Base-by-base conservation (phyloP, 2,888 invertebrate species). In the Colletes collaris region DNA sequence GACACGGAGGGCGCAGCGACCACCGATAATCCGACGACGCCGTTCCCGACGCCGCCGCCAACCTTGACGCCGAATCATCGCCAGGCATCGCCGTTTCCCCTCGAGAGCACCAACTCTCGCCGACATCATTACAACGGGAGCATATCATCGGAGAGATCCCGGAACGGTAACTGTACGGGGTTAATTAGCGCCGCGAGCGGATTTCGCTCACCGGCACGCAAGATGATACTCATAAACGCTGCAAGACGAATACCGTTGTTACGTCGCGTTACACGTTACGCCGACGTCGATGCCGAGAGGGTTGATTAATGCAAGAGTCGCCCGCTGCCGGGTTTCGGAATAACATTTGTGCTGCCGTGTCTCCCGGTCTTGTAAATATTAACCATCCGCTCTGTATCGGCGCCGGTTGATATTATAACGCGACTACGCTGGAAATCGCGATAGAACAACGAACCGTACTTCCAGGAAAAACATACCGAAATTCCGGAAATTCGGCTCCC, bases 21-120 rank as follows among this genome's bases (percentile, higher is more conserved):
- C 69, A 94, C 94, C 63, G 94, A 94, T 91, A 94, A 94, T 90
- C 94, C 94, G 59, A 94, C 94, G 55, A 94, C 94, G 80, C 94
- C 94, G 56, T 94, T 94, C 87, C 94, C 94, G 52, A 94, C 94
- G 55, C 94, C 94, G 68, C 94, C 94, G 49, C 94, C 95, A 60
- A 94, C 94, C 37, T 94, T 95, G 92, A 94, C 95, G 82, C 95
- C 95, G 49, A 94, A 95, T 89, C 94, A 94, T 89, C 94, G 96
- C 27, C 96, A 96, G 89, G 95, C 96, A 8, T 96, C 96, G 52
- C 96, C 96, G 35, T 96, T 96, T 90, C 96, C 96, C 40, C 93
- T 95, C 83, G 96, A 96, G 91, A 95, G 95, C 89, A 96, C 95
- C 84, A 96, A 95, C 91, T 90, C 93, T 69, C 93, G 95, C 76